Evolutionary conservation across 2,888 invertebrate species (phyloP).

Genomic region (Macrophya alboannulata): DNA sequence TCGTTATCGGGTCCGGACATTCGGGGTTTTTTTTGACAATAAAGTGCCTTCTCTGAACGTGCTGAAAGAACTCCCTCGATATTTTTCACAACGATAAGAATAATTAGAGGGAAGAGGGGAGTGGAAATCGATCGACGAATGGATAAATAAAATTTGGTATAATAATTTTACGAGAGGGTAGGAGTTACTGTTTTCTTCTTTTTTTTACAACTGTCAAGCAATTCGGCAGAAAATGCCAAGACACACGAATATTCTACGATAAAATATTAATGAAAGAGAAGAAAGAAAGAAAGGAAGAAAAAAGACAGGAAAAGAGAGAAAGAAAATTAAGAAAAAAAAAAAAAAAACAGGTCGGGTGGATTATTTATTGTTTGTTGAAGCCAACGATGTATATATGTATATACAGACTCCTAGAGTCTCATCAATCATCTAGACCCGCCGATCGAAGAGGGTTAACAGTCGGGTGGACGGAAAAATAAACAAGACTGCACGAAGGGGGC

Average conservation of each 20-base stretch:
- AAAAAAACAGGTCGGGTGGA: not conserved
- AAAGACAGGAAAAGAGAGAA: not conserved
- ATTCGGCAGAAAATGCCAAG: not conserved
- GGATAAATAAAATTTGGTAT: not conserved
- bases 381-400: not conserved
- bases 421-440: slow-evolving; percentile 33
- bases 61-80: not conserved
- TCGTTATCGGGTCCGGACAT: slow-evolving; percentile 26
- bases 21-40: slow-evolving; percentile 5
- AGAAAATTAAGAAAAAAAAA: slow-evolving; percentile 12
- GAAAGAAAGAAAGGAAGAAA: not conserved
- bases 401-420: slow-evolving; percentile 16
- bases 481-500: not conserved
- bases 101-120: not conserved
- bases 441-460: not conserved
- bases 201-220: not conserved
- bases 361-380: slow-evolving; percentile 44
- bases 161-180: not conserved
- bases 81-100: slow-evolving; percentile 1
- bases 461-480: not conserved
- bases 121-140: not conserved
- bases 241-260: not conserved
- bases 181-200: not conserved
- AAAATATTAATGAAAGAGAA: not conserved
- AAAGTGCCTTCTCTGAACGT: not conserved